These are phyloP conservation scores for Archips crataeganus DNA, from an alignment of 2,888 invertebrate genomes.

Conservation along the genomic window DNA sequence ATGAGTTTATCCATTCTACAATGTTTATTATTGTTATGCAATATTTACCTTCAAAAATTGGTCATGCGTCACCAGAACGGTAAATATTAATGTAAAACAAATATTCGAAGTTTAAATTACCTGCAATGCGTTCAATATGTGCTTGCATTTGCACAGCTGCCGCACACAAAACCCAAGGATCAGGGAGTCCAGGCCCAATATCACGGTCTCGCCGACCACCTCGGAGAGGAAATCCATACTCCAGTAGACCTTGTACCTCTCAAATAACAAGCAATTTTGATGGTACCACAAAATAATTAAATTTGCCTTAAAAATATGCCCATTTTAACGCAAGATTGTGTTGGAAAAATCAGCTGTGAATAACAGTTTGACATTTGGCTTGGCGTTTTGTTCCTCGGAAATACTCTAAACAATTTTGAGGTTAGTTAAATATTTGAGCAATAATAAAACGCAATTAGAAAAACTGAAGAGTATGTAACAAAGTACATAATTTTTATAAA, in stretches of 20 bases:
- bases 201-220: constrained; percentile 88
- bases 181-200: constrained; percentile 90
- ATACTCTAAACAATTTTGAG: not conserved
- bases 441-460: constrained; percentile 25
- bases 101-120: constrained; percentile 70
- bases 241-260: not conserved
- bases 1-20: not conserved
- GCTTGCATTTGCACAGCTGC: constrained; percentile 91
- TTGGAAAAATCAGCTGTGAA: constrained; percentile 35
- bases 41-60: constrained; percentile 17
- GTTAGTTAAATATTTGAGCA: constrained; percentile 5
- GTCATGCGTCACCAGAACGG: not conserved
- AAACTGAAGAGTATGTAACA: not conserved
- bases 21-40: constrained; percentile 33
- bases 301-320: constrained; percentile 18
- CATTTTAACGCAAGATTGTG: constrained; percentile 30
- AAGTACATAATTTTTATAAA: too few relatives aligned
- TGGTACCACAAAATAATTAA: constrained; percentile 1
- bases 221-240: constrained; percentile 90
- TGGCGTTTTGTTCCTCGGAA: constrained; percentile 32
- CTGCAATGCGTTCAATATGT: constrained; percentile 89
- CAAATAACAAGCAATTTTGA: constrained; percentile 26
- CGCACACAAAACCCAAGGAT: constrained; percentile 91
- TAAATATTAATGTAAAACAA: not conserved
- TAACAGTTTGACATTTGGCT: constrained; percentile 34